A percentile compares a stretch with the other conserved stretches of the same genome.
phyloP scores from a whole-genome alignment of 1,140 invertebrate genomes.

The Drosophila funebris region DNA sequence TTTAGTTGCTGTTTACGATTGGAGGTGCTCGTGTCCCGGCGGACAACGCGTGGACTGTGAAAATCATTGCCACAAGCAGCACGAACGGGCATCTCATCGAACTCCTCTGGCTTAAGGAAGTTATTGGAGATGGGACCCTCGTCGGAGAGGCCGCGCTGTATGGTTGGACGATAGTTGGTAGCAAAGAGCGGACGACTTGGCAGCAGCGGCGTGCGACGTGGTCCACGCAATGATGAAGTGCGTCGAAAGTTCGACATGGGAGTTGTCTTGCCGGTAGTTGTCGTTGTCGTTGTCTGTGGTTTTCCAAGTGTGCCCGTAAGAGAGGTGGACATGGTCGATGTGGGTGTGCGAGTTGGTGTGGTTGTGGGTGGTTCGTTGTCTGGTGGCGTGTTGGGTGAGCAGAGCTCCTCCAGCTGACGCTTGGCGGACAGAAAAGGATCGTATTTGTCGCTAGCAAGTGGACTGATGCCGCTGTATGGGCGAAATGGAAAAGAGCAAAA shows the following conservation, averaged over 20 bases:
- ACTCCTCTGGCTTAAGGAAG: slow-evolving; percentile 82
- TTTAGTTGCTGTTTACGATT: slow-evolving; percentile 75
- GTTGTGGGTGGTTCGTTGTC: slow-evolving; percentile 33
- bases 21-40: slow-evolving; percentile 71
- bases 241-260: slow-evolving; percentile 71
- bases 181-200: slow-evolving; percentile 74
- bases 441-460: slow-evolving; percentile 84
- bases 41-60: slow-evolving; percentile 74
- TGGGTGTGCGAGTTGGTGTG: slow-evolving; percentile 28
- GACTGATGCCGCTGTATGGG: slow-evolving; percentile 69
- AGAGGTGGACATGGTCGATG: slow-evolving; percentile 14
- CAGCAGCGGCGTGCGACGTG: slow-evolving; percentile 68
- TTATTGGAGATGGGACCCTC: slow-evolving; percentile 83
- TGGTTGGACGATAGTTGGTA: slow-evolving; percentile 76
- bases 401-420: slow-evolving; percentile 88
- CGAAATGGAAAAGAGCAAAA: neutral
- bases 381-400: slow-evolving; percentile 83
- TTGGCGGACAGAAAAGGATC: slow-evolving; percentile 88
- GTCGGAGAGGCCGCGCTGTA: slow-evolving; percentile 81
- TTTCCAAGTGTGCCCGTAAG: too few species aligned
- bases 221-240: slow-evolving; percentile 74
- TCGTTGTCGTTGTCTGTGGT: neutral
- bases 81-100: slow-evolving; percentile 82
- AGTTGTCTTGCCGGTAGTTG: slow-evolving; percentile 24
- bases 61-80: slow-evolving; percentile 79